Conservation (phyloP, 2,113 vertebrate species). For the Arothron firmamentum region DNA sequence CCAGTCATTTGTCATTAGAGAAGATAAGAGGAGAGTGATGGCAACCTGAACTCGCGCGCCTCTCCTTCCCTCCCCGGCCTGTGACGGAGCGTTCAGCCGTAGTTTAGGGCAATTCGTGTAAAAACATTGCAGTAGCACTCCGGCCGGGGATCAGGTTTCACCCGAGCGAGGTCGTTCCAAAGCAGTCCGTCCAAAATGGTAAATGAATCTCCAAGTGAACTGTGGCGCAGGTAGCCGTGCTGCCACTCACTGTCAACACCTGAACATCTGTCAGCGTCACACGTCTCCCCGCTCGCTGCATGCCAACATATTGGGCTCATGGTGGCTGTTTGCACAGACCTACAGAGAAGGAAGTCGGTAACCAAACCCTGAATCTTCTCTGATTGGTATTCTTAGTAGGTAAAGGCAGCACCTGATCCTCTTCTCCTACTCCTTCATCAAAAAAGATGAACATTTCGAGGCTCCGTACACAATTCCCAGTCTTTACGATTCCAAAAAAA, state of each 20-base stretch:
- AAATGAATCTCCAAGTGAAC: constrained; percentile 70
- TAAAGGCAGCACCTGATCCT: constrained; percentile 8
- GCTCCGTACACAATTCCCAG: no score
- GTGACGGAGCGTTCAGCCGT: constrained; percentile 41
- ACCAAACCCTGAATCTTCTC: constrained; percentile 30
- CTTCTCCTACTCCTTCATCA: no score
- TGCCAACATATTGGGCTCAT: constrained; percentile 47
- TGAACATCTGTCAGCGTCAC: constrained; percentile 62
- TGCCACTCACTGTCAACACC: constrained; percentile 68
- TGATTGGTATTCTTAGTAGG: constrained; percentile 33
- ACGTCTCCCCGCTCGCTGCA: constrained; percentile 40
- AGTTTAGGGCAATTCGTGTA: constrained; percentile 50
- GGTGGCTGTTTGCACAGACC: constrained; percentile 19
- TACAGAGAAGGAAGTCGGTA: constrained; percentile 23
- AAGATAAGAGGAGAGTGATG: constrained; percentile 43
- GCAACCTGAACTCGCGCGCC: constrained; percentile 20
- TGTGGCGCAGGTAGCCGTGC: constrained; percentile 67
- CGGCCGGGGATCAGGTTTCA: constrained; percentile 60
- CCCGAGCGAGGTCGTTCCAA: constrained; percentile 30
- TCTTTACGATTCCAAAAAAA: no score
- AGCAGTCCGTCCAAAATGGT: constrained; percentile 68
- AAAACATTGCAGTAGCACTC: constrained; percentile 63
- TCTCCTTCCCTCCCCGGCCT: constrained; percentile 22
- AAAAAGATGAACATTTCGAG: no score
- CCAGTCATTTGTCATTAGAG: constrained; percentile 75